phyloP scores from a whole-genome alignment of 2,113 vertebrate species.

The Tympanuchus pallidicinctus region DNA sequence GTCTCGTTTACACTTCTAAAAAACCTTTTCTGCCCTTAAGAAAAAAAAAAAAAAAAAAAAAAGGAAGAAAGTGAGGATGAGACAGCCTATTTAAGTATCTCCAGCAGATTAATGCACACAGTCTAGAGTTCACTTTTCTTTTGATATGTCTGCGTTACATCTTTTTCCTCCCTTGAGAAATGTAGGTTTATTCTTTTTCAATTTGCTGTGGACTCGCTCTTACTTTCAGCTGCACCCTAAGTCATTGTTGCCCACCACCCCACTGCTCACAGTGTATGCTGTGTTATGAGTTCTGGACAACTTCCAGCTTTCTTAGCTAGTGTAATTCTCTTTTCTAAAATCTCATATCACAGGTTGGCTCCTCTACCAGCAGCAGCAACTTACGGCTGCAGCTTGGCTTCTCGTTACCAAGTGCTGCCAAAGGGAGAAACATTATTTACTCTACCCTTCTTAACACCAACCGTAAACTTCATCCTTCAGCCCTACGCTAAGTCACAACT shows the following conservation, averaged over 20 bases:
- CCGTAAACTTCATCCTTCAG: background rate
- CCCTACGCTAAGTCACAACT: background rate
- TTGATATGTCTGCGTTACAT: background rate
- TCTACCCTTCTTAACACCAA: background rate
- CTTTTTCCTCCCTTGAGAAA: background rate
- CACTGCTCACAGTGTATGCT: background rate
- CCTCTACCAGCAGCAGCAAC: background rate
- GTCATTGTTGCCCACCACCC: no score
- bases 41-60: background rate
- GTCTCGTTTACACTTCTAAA: background rate
- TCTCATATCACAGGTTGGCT: rapidly evolving
- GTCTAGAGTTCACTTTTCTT: background rate
- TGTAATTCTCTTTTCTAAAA: background rate
- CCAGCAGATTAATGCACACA: background rate
- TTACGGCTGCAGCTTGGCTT: background rate
- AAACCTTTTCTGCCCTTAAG: background rate
- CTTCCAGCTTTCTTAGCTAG: background rate
- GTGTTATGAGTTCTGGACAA: background rate
- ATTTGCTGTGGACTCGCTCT: background rate
- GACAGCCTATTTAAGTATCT: background rate
- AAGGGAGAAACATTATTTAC: background rate
- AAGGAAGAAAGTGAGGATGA: background rate
- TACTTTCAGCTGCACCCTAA: background rate
- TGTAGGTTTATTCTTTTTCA: background rate
- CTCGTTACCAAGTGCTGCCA: background rate